A percentile compares a stretch with the other conserved stretches of the same genome.
Evolutionary conservation across 2,888 invertebrate genomes (phyloP).

Genomic region (Lasioglossum lativentre): DNA sequence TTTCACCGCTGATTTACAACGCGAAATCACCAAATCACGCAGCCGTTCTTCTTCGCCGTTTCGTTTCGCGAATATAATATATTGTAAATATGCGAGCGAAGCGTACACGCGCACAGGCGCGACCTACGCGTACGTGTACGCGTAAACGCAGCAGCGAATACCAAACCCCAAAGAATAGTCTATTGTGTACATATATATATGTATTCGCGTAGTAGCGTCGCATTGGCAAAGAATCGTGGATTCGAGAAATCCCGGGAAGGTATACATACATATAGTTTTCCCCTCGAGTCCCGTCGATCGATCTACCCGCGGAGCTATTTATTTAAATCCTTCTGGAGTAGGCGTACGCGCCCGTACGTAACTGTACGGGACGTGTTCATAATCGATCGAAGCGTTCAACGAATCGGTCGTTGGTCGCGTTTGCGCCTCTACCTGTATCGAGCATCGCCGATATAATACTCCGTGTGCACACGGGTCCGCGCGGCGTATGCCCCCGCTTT

Average conservation of each 20-base stretch:
- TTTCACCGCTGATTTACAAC: not conserved
- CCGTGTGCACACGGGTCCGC: not conserved
- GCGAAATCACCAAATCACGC: not conserved
- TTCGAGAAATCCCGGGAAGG: not conserved
- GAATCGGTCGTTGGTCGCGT: not conserved
- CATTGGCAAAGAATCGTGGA: not conserved
- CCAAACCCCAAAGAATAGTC: slow-evolving; percentile 54
- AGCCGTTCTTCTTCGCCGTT: not conserved
- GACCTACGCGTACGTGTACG: not conserved
- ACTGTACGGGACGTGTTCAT: not conserved
- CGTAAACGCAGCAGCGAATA: slow-evolving; percentile 32
- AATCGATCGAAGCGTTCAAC: not conserved
- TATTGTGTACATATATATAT: slow-evolving; percentile 16
- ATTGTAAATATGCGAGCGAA: slow-evolving; percentile 14
- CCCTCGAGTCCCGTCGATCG: not conserved
- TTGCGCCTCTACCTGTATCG: not conserved
- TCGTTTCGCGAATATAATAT: not conserved
- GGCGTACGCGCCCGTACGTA: not conserved
- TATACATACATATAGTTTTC: not conserved
- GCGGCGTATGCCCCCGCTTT: not conserved
- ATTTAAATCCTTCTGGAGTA: slow-evolving; percentile 9
- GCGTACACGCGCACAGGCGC: not conserved
- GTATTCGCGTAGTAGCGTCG: not conserved
- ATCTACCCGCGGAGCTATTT: slow-evolving; percentile 24
- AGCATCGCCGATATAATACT: not conserved